Evolutionary conservation across 2,888 invertebrate species (phyloP), one percentile per base, ranked within the genome.

Genomic region (Nysson spinosus): DNA sequence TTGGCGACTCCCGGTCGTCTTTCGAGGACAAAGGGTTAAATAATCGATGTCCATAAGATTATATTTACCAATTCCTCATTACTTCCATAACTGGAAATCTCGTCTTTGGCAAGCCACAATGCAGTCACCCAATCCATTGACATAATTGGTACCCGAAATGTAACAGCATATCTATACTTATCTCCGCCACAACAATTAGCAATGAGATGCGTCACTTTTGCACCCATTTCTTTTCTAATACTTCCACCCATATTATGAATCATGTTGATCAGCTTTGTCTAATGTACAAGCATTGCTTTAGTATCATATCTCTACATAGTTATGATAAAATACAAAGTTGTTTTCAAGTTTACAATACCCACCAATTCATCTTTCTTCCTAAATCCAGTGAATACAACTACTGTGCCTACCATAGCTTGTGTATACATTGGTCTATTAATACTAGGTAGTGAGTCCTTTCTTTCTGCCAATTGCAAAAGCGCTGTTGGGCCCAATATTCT

Each of bases 221-320:
- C 91, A 66, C 93, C 92, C 91, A 96, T 93, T 84, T 98, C 96
- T 88, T 95, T 95, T 72, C 97, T 92, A 83, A 98, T 95, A 80
- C 96, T 96, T 43, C 98, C 98, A 78, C 97, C 97, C 98, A 98
- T 98, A 87, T 94, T 94, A 89, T 98, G 98, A 79, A 98, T 95
- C 87, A 96, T 90, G 78, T 94, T 94, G 79, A 96, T 95, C 87
- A 97, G 90, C 87, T 92, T 92, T 81, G 93, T 93, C 97, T 97
- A 88, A 12, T 87, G 70, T 11, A 37, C 24, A 5, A 42, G 60
- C 28, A 40, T 24, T 17, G 44, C 12, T 16, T 24, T 37, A n/a
- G 30, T 7, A n/a, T 49, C 22, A 40, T 9, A 37, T 22, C 3
- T 11, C 26, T 26, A n/a, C 0, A 3, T 40, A 17, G 4, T 22